These are phyloP conservation scores for Lethrus apterus DNA, from an alignment of 1,140 invertebrate genomes.

Conservation along the genomic window DNA sequence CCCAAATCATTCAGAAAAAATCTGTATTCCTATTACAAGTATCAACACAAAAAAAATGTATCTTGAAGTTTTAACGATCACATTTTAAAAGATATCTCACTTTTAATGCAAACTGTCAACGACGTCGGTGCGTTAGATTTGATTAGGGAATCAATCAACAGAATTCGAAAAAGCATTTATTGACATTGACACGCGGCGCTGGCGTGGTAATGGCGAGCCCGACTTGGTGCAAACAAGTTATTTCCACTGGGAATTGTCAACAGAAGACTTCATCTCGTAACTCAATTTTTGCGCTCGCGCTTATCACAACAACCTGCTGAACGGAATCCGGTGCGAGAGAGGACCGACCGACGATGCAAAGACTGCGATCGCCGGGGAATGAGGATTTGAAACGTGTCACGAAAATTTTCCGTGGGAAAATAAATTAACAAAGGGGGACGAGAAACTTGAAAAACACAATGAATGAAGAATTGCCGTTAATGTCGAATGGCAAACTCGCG, in stretches of 20 bases:
- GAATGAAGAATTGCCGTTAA: conserved; percentile 5
- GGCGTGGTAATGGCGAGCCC: conserved; percentile 33
- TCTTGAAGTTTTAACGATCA: no score
- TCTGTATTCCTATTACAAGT: no score
- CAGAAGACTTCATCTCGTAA: conserved; percentile 39
- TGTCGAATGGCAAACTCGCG: background rate
- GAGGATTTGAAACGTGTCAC: no score
- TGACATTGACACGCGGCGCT: conserved; percentile 33
- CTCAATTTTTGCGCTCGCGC: conserved; percentile 36
- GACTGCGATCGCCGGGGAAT: no score
- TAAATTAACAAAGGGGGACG: conserved; percentile 1
- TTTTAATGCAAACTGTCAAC: no score
- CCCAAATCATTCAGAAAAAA: no score
- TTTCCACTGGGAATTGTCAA: conserved; percentile 38
- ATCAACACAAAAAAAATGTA: no score
- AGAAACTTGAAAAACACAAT: background rate
- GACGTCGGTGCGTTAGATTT: no score
- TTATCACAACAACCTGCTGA: conserved; percentile 36
- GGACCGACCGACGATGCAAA: no score
- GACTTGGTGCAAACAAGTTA: conserved; percentile 36
- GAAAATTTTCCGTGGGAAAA: conserved; percentile 1
- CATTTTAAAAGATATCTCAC: no score
- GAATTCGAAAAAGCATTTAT: conserved; percentile 19
- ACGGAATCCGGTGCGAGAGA: background rate
- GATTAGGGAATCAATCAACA: no score